A percentile compares a stretch with the other conserved stretches of the same genome.
Conservation (phyloP, 2,888 invertebrate species). For the Clistopyga incitator region DNA sequence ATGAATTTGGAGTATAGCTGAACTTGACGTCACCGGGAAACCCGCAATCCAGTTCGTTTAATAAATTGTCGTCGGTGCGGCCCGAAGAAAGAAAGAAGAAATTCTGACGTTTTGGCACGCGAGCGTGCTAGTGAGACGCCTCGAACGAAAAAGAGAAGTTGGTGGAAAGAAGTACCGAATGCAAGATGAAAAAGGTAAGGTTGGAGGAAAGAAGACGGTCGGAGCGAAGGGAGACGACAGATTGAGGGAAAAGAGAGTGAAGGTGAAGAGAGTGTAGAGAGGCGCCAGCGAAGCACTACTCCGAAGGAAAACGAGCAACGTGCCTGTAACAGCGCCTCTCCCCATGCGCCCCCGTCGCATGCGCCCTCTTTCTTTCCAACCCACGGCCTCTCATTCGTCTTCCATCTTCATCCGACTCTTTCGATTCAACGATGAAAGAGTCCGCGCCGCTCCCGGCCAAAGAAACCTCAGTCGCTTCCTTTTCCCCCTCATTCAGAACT, state of each 20-base stretch:
- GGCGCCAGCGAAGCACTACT: constrained; percentile 19
- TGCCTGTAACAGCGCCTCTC: constrained; percentile 40
- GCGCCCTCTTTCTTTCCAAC: constrained; percentile 45
- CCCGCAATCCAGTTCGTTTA: neutral
- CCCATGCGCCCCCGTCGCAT: constrained; percentile 19
- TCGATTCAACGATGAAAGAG: constrained; percentile 71
- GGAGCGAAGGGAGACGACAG: constrained; percentile 18
- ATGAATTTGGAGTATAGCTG: neutral
- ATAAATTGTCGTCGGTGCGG: constrained; percentile 31
- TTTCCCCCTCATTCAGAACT: constrained; percentile 65
- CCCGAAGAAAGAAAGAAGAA: neutral
- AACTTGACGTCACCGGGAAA: neutral
- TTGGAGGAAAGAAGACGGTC: constrained; percentile 5
- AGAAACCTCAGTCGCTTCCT: constrained; percentile 72
- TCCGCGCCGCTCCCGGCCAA: constrained; percentile 67
- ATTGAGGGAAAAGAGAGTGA: constrained; percentile 36
- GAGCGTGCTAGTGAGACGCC: neutral
- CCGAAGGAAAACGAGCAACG: constrained; percentile 42
- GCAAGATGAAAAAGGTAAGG: neutral
- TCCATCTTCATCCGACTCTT: constrained; percentile 57
- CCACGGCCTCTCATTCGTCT: constrained; percentile 20
- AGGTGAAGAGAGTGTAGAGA: constrained; percentile 27
- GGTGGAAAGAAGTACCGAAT: neutral
- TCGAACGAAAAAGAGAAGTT: constrained; percentile 13
- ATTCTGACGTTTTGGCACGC: constrained; percentile 5